Conservation (phyloP, 2,797 vertebrate genomes). For the Cynopterus sphinx region DNA sequence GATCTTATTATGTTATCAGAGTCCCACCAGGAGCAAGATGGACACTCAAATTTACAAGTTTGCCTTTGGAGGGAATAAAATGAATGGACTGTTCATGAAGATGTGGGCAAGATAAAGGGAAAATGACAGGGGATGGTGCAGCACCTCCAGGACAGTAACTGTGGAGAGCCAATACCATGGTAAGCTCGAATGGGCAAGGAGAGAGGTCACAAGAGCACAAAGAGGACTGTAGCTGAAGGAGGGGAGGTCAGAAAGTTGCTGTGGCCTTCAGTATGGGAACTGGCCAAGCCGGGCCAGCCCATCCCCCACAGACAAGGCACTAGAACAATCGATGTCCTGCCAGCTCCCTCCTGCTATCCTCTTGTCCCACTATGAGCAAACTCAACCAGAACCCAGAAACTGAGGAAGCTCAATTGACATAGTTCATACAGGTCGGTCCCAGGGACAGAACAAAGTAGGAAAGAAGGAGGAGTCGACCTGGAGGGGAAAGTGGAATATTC, state of each 20-base stretch:
- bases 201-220: background rate
- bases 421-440: background rate
- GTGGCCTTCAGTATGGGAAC: background rate
- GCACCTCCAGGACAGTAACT: background rate
- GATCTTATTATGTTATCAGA: background rate
- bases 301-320: background rate
- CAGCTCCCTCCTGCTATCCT: background rate
- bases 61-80: background rate
- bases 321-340: background rate
- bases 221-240: background rate
- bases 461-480: background rate
- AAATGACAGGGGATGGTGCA: background rate
- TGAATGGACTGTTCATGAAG: background rate
- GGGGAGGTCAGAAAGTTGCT: background rate
- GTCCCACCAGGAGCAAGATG: background rate
- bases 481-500: background rate
- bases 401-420: background rate
- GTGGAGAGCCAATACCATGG: background rate
- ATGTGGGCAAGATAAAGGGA: background rate
- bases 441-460: background rate
- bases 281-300: fast-evolving
- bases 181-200: background rate
- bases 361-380: background rate
- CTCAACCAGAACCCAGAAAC: background rate
- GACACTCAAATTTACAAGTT: background rate